Evolutionary conservation across 1,140 invertebrate genomes (phyloP).

Genomic region (Cecropterus lyciades): DNA sequence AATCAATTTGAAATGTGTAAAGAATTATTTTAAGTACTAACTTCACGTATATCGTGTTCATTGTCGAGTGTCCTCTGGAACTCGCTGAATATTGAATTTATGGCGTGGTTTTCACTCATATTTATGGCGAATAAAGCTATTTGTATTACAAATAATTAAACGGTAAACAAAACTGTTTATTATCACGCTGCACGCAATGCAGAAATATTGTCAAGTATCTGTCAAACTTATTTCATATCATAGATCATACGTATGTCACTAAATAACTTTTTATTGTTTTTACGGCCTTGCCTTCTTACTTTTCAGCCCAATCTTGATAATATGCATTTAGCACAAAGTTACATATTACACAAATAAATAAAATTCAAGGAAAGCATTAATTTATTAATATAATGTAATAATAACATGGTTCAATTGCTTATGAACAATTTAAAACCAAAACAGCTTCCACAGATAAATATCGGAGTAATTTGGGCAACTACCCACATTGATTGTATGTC

Average conservation of each 20-base stretch:
- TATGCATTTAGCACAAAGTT: no score
- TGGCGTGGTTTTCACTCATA: constrained; percentile 62
- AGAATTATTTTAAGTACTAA: constrained; percentile 40
- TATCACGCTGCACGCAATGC: constrained; percentile 7
- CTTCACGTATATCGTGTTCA: constrained; percentile 72
- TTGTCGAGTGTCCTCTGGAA: constrained; percentile 68
- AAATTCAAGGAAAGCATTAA: no score
- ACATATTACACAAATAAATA: no score
- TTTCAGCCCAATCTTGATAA: no score
- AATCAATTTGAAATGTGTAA: neutral
- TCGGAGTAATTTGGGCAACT: neutral
- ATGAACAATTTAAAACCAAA: no score
- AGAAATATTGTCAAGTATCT: neutral
- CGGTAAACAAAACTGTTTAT: constrained; percentile 26
- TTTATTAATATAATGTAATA: no score
- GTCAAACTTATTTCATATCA: no score
- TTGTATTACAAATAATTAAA: constrained; percentile 9
- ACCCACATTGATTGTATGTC: constrained; percentile 12
- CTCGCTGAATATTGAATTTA: constrained; percentile 64
- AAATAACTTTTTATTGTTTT: no score
- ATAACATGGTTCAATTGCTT: no score
- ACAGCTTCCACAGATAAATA: constrained; percentile 7
- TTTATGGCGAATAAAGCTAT: constrained; percentile 39
- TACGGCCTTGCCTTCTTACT: no score
- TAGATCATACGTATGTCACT: no score